Conservation (phyloP, 2,888 invertebrate genomes). For the Lasioglossum leucozonium region DNA sequence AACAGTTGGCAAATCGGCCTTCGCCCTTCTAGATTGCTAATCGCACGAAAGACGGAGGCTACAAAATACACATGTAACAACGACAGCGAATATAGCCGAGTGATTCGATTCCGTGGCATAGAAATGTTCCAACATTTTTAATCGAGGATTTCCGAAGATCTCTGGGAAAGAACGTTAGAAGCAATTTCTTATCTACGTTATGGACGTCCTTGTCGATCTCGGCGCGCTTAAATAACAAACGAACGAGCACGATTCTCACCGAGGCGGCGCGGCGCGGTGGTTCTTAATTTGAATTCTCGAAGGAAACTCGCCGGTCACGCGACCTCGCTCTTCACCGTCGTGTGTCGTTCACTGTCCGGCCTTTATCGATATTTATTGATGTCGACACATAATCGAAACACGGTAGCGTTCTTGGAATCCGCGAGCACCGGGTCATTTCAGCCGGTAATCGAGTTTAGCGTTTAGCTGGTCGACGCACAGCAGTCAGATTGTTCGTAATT, state of each 20-base stretch:
- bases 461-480: neutral
- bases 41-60: too few species aligned
- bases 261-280: neutral
- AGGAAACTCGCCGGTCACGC: slow-evolving; percentile 33
- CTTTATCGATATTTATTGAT: slow-evolving; percentile 20
- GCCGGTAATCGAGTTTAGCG: neutral
- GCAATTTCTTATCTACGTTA: slow-evolving; percentile 35
- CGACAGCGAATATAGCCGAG: neutral
- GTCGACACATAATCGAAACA: neutral
- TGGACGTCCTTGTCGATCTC: slow-evolving; percentile 48
- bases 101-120: neutral
- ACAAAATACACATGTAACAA: neutral
- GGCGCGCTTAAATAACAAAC: slow-evolving; percentile 39
- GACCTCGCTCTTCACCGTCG: slow-evolving; percentile 64
- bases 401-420: neutral
- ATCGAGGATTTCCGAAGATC: slow-evolving; percentile 40
- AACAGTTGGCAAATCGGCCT: too few species aligned
- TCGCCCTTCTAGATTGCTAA: too few species aligned
- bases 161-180: slow-evolving; percentile 49
- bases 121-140: slow-evolving; percentile 30
- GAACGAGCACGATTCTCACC: slow-evolving; percentile 36
- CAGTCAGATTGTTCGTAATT: neutral
- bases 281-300: slow-evolving; percentile 47
- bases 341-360: slow-evolving; percentile 52
- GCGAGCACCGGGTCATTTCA: neutral